Evolutionary conservation across 2,113 vertebrate species (phyloP), one percentile per base, ranked within the genome.

Genomic region (Dicerorhinus sumatrensis): DNA sequence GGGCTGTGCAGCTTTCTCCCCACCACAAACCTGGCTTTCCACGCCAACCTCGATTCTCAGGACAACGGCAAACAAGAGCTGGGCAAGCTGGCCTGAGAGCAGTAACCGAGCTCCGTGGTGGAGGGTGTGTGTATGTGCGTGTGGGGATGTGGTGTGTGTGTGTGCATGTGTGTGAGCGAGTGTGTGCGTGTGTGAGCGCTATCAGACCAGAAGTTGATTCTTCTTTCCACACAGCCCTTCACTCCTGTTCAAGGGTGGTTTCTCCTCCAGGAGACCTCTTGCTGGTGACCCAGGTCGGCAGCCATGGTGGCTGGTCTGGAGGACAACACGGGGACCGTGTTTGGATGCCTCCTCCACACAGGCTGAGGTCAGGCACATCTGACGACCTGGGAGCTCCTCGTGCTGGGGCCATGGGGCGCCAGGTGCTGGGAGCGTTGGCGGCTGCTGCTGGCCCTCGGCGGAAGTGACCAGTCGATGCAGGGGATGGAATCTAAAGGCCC

Each of bases 321-420:
- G 17, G 23, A 29, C 58, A 7, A 58, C 56, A 21, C 17, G 2
- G 3, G 21, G 14, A 62, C 31, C 10, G 13, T 63, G 39, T 63
- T 48, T 5, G 42, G 25, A 36, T 1, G 5, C 20, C 5, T 12
- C 2, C 48, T 36, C 63, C 2, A 2, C 6, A 0, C 3, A 6
- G n/a, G 31, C 77, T 42, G 65, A 12, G 51, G 54, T 5, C 23
- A 9, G n/a, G 21, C 42, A 2, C 31, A 31, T 36, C 46, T 4
- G 83, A 69, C n/a, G 1, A 20, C 77, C 29, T 81, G 14, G 65
- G 36, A 27, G 36, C 21, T 3, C 42, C 60, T 12, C 4, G 1
- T 2, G 3, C 29, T 5, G 70, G 54, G 73, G 42, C 72, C 12
- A 31, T 13, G 31, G 63, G 67, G 56, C 11, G 48, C 48, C 48